Percentiles rank a stretch among this genome's conserved stretches.
These are phyloP conservation scores for Petrocephalus zakoni DNA, from an alignment of 2,113 vertebrate genomes.

Conservation along the genomic window DNA sequence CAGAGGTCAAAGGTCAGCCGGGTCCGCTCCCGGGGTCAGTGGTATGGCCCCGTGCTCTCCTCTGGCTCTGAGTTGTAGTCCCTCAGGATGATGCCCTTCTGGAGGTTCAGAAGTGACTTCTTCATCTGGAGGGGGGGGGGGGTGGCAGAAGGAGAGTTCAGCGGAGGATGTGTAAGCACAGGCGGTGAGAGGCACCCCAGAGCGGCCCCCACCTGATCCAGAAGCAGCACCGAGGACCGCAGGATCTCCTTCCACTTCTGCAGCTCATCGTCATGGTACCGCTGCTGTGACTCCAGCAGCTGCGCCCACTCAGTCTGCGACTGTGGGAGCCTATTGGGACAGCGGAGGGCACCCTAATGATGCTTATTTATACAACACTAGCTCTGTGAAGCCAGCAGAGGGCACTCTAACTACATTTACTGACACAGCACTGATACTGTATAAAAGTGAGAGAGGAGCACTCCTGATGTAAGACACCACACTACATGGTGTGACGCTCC, in stretches of 20 bases:
- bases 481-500: not conserved
- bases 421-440: not conserved
- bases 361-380: not conserved
- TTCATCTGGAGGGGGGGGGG: constrained; percentile 77
- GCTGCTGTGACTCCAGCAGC: constrained; percentile 91
- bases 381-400: not conserved
- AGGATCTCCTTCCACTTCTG: constrained; percentile 94
- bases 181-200: not conserved
- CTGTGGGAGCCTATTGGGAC: constrained; percentile 81
- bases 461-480: not conserved
- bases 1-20: not conserved
- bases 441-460: not conserved
- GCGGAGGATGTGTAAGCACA: not conserved
- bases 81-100: constrained; percentile 82
- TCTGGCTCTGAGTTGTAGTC: constrained; percentile 80
- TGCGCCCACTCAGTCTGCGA: constrained; percentile 96
- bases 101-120: constrained; percentile 87
- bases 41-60: constrained; percentile 79
- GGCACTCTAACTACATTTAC: not conserved
- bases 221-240: constrained; percentile 87
- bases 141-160: not conserved
- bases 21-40: constrained; percentile 57
- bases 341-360: not conserved
- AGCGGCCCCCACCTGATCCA: constrained; percentile 78
- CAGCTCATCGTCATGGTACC: constrained; percentile 88